Conservation (phyloP, 2,797 vertebrate genomes). For the Sebastes dallii region DNA sequence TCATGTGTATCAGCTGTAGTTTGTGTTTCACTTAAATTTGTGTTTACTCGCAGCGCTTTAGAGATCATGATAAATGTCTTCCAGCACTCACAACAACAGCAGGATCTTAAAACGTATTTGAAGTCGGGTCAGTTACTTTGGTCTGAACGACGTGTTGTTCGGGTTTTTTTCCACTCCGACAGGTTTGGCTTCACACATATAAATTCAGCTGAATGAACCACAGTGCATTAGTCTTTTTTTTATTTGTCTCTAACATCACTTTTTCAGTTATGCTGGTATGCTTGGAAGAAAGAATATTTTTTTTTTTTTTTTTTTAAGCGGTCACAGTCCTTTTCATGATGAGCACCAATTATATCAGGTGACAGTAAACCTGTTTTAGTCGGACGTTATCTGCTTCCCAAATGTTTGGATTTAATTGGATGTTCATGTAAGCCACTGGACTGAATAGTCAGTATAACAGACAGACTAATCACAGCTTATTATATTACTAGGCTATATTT, state of each 20-base stretch:
- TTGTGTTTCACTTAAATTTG: background rate
- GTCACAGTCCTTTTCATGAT: background rate
- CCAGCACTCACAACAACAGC: background rate
- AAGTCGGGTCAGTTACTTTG: background rate
- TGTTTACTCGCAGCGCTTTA: background rate
- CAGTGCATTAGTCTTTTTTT: background rate
- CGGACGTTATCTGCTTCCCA: background rate
- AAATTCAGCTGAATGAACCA: background rate
- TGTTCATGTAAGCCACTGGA: background rate
- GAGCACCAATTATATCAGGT: background rate
- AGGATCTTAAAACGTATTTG: background rate
- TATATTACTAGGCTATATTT: background rate
- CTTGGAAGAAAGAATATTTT: background rate
- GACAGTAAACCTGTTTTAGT: background rate
- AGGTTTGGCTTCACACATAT: background rate
- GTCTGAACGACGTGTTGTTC: background rate
- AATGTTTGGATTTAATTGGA: constrained; percentile 14
- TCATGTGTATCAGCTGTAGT: background rate
- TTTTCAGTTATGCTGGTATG: background rate
- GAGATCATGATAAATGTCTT: background rate
- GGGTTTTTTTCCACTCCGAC: background rate
- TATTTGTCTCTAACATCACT: background rate
- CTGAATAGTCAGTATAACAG: background rate
- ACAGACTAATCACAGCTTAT: background rate
- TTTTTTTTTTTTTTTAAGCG: background rate